phyloP scores from a whole-genome alignment of 2,113 vertebrate species.

The Corythornis madagascariensis region DNA sequence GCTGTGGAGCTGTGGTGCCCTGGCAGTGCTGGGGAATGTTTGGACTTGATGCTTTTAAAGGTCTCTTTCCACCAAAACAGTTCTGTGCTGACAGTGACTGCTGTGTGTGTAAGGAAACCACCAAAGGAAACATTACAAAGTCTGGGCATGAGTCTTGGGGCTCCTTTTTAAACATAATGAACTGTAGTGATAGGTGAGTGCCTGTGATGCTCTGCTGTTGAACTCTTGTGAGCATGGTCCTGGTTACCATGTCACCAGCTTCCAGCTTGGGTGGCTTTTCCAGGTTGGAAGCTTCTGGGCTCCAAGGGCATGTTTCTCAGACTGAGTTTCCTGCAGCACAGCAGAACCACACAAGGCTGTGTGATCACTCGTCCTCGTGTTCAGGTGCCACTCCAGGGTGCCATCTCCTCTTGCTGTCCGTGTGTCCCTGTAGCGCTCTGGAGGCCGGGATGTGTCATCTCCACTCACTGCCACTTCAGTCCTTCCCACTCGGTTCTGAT shows the following conservation, averaged over 20 bases:
- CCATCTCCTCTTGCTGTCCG: rapidly evolving
- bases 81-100: not conserved
- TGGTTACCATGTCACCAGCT: not conserved
- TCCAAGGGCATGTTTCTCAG: rapidly evolving
- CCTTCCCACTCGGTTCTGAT: not conserved
- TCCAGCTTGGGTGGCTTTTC: too few species aligned
- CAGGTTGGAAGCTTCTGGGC: not conserved
- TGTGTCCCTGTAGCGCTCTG: rapidly evolving
- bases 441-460: not conserved
- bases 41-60: too few species aligned
- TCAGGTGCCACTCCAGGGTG: not conserved
- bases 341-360: not conserved
- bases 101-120: not conserved
- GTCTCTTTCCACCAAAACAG: too few species aligned
- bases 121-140: not conserved
- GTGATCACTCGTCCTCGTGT: rapidly evolving
- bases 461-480: rapidly evolving
- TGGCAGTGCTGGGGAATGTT: too few species aligned
- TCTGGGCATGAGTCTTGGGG: not conserved
- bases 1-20: too few species aligned
- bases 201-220: not conserved
- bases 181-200: rapidly evolving
- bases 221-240: rapidly evolving
- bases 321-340: rapidly evolving
- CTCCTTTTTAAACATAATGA: not conserved